Evolutionary conservation across 2,113 vertebrate genomes (phyloP).

Genomic region (Chaetura pelagica): DNA sequence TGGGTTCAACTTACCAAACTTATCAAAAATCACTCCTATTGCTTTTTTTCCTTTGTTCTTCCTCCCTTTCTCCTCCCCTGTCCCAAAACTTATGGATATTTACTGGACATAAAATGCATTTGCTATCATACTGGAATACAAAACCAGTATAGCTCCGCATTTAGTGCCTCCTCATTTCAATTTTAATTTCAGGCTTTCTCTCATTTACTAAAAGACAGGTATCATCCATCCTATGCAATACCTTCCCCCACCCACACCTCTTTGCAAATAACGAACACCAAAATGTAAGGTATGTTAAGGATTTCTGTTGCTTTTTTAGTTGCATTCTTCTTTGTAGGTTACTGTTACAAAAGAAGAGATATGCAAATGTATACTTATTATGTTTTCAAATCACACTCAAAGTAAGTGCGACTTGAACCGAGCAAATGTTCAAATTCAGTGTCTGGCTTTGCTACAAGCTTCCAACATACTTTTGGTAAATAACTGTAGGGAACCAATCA

Average conservation of each 20-base stretch:
- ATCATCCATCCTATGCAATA: neutral
- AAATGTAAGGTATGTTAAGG: neutral
- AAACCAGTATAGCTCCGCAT: neutral
- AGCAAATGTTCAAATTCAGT: neutral
- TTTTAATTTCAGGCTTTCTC: neutral
- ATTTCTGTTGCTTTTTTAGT: neutral
- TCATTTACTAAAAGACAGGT: neutral
- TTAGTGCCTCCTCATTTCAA: neutral
- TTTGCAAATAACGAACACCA: neutral
- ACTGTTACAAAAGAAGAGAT: neutral
- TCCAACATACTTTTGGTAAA: neutral
- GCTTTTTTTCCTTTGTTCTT: neutral
- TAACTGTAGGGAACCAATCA: neutral
- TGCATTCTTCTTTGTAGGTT: neutral
- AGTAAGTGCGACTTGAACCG: neutral
- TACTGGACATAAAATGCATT: neutral
- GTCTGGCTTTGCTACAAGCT: neutral
- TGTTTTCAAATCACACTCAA: neutral
- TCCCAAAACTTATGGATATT: neutral
- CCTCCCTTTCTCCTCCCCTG: neutral
- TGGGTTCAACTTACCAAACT: neutral
- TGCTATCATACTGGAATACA: neutral
- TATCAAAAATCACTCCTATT: neutral
- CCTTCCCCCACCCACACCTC: neutral
- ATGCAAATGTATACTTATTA: neutral